Conservation (phyloP, 2,113 vertebrate genomes). For the Melanostigma gelatinosum region DNA sequence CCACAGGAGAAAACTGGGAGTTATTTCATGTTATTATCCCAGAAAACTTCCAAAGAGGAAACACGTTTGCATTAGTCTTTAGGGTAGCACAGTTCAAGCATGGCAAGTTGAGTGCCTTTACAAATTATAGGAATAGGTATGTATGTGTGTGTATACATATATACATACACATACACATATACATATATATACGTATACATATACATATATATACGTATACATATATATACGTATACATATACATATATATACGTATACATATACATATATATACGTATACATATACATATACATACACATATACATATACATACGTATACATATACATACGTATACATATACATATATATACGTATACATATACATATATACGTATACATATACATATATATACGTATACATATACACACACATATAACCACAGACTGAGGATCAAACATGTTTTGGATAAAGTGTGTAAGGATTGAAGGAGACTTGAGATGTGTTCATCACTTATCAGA, state of each 20-base stretch:
- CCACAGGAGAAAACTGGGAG: conserved; percentile 70
- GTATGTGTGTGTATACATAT: too few relatives aligned
- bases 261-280: too few relatives aligned
- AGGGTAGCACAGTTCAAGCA: conserved; percentile 68
- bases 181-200: too few relatives aligned
- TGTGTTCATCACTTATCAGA: conserved; percentile 56
- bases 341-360: too few relatives aligned
- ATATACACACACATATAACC: conserved; percentile 37
- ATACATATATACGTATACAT: too few relatives aligned
- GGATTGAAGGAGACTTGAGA: conserved; percentile 31
- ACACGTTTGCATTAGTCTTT: conserved; percentile 70
- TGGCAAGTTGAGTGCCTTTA: conserved; percentile 64
- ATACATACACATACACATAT: conserved; percentile 4
- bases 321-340: too few relatives aligned
- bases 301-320: too few relatives aligned
- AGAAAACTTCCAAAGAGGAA: conserved; percentile 69
- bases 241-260: too few relatives aligned
- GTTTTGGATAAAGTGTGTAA: conserved; percentile 51
- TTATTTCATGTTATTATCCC: conserved; percentile 57
- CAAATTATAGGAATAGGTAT: conserved; percentile 70
- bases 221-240: too few relatives aligned
- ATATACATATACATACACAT: too few relatives aligned
- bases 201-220: too few relatives aligned
- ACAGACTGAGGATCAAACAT: conserved; percentile 70
- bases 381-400: too few relatives aligned